phyloP scores from a whole-genome alignment of 92 coral and sea anemone genomes.

The Meandrina meandrites region DNA sequence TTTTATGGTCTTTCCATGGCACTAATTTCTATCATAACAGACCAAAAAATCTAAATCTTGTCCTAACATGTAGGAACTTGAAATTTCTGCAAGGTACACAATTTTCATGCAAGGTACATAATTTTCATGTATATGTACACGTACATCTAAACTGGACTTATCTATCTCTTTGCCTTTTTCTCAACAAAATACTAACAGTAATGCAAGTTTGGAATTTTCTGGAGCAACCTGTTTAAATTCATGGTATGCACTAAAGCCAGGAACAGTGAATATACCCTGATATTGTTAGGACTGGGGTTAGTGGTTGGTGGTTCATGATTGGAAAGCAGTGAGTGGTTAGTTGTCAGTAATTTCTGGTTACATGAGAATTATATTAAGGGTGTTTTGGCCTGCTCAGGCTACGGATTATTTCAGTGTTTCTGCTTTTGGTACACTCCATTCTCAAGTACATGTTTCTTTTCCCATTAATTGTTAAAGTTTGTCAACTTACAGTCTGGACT shows the following conservation, averaged over 20 bases:
- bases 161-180: background rate
- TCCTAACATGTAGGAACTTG: no score
- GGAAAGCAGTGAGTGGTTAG: background rate
- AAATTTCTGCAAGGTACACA: no score
- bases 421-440: background rate
- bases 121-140: background rate
- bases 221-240: background rate
- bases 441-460: no score
- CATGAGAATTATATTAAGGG: background rate
- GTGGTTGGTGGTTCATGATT: background rate
- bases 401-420: background rate
- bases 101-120: no score
- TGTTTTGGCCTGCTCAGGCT: background rate
- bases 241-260: background rate
- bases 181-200: no score
- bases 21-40: no score
- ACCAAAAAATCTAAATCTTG: no score
- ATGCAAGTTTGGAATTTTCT: background rate
- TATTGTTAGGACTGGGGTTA: background rate
- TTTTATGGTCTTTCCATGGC: no score
- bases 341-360: background rate
- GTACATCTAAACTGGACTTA: background rate
- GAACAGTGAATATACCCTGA: no score
- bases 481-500: constrained; percentile 92
- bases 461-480: background rate